Percentiles rank a stretch among this genome's conserved stretches.
Conservation (phyloP, 2,113 vertebrate species). For the Progne subis region DNA sequence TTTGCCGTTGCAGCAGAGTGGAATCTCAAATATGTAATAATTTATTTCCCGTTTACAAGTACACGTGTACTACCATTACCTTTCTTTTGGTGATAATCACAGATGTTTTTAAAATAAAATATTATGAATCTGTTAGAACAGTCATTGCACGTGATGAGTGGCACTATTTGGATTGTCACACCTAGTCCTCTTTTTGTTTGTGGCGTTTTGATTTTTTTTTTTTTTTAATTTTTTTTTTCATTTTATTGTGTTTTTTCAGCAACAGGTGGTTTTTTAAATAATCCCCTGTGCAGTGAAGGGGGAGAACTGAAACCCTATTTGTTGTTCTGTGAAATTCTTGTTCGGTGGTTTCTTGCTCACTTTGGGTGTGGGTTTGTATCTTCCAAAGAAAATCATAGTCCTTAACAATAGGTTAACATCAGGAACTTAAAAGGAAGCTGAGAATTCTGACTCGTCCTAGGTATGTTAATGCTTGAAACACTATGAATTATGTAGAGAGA, state of each 20-base stretch:
- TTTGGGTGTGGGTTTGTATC: background rate
- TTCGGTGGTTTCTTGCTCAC: background rate
- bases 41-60: background rate
- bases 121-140: accelerated
- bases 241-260: background rate
- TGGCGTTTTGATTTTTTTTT: no score
- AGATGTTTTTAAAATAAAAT: background rate
- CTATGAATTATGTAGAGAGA: background rate
- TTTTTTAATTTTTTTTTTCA: no score
- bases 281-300: background rate
- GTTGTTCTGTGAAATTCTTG: background rate
- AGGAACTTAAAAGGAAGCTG: constrained; percentile 87
- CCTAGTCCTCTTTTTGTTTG: background rate
- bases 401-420: constrained; percentile 86
- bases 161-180: accelerated
- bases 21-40: background rate
- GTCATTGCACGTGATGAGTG: accelerated
- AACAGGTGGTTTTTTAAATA: background rate
- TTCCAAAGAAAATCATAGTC: background rate
- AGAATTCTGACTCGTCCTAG: constrained; percentile 86
- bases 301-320: accelerated
- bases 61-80: accelerated
- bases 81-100: background rate
- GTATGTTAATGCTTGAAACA: constrained; percentile 68
- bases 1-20: background rate